Evolutionary conservation across 2,888 invertebrate genomes (phyloP), one percentile per base, ranked within the genome.

Genomic region (Spilarctia lutea): DNA sequence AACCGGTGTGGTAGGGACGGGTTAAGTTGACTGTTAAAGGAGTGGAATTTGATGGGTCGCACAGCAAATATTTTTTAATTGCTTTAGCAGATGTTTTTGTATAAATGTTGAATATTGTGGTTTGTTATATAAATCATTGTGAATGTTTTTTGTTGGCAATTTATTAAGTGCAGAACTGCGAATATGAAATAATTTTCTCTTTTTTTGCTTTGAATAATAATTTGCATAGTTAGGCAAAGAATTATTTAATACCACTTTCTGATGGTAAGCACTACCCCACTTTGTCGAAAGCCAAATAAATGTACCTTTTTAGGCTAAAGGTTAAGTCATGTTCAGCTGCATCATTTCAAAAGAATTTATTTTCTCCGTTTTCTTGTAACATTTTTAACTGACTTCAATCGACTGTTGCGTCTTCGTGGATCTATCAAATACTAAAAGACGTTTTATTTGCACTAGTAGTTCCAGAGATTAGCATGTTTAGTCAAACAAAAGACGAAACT

Each of bases 1-100:
- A 78, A 84, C 87, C 81, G 82, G 86, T 85, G 82, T 80, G 76
- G 77, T 66, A 78, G 79, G 85, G 83, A 82, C 81, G 71, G 79
- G 81, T 75, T 80, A 81, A 76, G 80, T 68, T 60, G 65, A 68
- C 65, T 72, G 73, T 66, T 39, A 24, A 72, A 78, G 83, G 77
- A 71, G 68, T 78, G 69, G 83, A 78, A 77, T 80, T 66, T 67
- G 81, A 83, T 84, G 79, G 83, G 83, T 75, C 39, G 48, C 75
- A 71, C 52, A n/a, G 67, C 65, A 73, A 71, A 68, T 63, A 67
- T 65, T 65, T 72, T 69, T 67, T 76, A 73, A 73, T 73, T 76
- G 48, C 63, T 42, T 48, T 33, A 42, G 42, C 33, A 45, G 45
- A n/a, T 33, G 39, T n/a, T 35, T 68, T 68, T 39, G 8, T 63